Evolutionary conservation across 30 jellyfish, hydroid and myxozoan genomes (phyloP).

Genomic region (Chironex yamaguchii): DNA sequence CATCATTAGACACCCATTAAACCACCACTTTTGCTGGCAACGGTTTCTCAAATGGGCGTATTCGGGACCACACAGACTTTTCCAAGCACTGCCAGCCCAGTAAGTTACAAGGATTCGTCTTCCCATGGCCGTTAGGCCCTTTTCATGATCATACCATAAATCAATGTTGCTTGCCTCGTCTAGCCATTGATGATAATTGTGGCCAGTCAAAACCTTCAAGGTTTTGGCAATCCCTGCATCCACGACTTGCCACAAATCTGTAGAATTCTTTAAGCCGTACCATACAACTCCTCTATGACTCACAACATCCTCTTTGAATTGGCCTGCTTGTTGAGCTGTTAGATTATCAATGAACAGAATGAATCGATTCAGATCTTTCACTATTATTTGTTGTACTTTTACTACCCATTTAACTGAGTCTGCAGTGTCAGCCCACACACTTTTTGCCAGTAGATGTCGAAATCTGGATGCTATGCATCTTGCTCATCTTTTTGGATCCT

Average conservation of each 20-base stretch:
- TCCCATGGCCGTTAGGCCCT: conserved; percentile 46
- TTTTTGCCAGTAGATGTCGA: conserved; percentile 16
- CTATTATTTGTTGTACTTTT: no score
- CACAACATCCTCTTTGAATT: conserved; percentile 70
- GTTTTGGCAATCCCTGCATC: conserved; percentile 84
- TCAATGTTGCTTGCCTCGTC: conserved; percentile 52
- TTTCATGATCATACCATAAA: conserved; percentile 70
- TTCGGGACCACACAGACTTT: conserved; percentile 43
- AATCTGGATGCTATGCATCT: conserved; percentile 44
- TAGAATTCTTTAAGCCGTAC: conserved; percentile 72
- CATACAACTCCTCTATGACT: conserved; percentile 56
- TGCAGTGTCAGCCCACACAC: conserved; percentile 42
- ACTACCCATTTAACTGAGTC: conserved; percentile 22
- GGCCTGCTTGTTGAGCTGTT: conserved; percentile 67
- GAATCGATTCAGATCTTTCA: conserved; percentile 38
- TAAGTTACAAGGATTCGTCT: conserved; percentile 47
- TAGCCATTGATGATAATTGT: conserved; percentile 66
- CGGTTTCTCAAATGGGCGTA: conserved; percentile 56
- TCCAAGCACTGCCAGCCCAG: conserved; percentile 56
- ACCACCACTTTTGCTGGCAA: no score
- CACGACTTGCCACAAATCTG: conserved; percentile 77
- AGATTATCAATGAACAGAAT: conserved; percentile 61
- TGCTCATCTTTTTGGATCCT: conserved; percentile 22
- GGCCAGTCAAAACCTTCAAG: conserved; percentile 49
- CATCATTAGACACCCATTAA: no score